Base-by-base conservation (phyloP, 2,797 vertebrate genomes). In the Myotis myotis region DNA sequence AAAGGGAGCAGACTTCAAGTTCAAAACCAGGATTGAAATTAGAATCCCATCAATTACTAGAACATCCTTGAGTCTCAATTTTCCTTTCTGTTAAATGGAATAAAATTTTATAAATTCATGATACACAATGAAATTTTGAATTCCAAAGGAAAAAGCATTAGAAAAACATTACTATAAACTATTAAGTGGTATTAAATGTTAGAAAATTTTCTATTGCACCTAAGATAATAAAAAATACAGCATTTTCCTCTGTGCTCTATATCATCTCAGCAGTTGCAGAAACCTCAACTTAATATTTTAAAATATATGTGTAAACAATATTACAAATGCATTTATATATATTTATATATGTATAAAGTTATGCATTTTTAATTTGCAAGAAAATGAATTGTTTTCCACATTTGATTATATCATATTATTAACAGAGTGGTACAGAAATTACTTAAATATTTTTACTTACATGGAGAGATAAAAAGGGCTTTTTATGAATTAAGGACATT, bases 61-160 rank as follows among this genome's bases (percentile, higher is more conserved):
- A 75, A 68, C 9, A 92, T 91, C 2, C 0, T 0, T 53, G 41
- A 89, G 11, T 12, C 23, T 91, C 51, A 38, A 36, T 96, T 76
- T 87, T 83, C 30, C 25, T 91, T 72, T 87, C 41, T 66, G 25
- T 62, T 82, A 87, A 64, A 74, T 60, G 74, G 11, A 7, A 66
- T 71, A 81, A 95, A 84, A 41, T 8, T 72, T 64, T 84, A 15
- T 33, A 4, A 83, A 12, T 70, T 72, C 51, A 81, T 70, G 23
- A 89, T 47, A 82, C 2, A 81, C 2, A 85, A 57, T 6, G 0
- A 53, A 66, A 1, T 71, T 90, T 68, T 36, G 10, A 57, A 3
- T 57, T 91, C 95, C 38, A 75, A 96, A 93, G 33, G 17, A 87
- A 33, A 93, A 91, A 68, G 36, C 3, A 68, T 74, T 23, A 82